Evolutionary conservation across 2,113 vertebrate species (phyloP), one percentile per base, ranked within the genome.

Genomic region (Lagopus muta): DNA sequence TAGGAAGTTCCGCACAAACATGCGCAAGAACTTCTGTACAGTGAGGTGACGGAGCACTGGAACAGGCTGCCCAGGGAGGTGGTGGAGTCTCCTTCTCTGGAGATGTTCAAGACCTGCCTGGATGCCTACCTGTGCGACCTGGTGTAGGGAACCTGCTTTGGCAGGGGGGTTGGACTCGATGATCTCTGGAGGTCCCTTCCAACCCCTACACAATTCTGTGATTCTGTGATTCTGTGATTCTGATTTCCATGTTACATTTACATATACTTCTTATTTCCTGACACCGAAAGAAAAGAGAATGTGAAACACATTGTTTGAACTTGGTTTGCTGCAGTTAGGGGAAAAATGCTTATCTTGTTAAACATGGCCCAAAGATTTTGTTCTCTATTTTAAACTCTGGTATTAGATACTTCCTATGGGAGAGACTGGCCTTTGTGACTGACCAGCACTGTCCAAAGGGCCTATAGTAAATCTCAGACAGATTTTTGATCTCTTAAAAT

Each of bases 241-340:
- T 77, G 5, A 89, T 76, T 93, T 64, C 61, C 90, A 77, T 92
- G 83, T 88, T 57, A n/a, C 58, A 82, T 89, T 92, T 95, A 73
- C 75, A 86, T 96, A 84, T 82, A 75, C 78, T 93, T 87, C 66
- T 91, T 61, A 43, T 92, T 89, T 87, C 74, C n/a, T 85, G 86
- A 86, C 86, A 86, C 8, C 55, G 86, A 86, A 61, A 91, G 82
- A 93, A 86, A 76, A 86, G 45, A 62, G 27, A 58, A 13, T 30
- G 18, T 48, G 78, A 92, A 38, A 30, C 77, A 95, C 69, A 89
- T 65, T 86, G 28, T 93, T 88, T 90, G 84, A 94, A 93, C 66
- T 61, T 75, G 20, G 48, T 61, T 82, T 84, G 83, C 70, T 84
- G 52, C 66, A 73, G 43, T 79, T 69, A 65, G 24, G 77, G 19